phyloP scores from a whole-genome alignment of 2,888 invertebrate genomes.

The Ceraclea dissimilis region DNA sequence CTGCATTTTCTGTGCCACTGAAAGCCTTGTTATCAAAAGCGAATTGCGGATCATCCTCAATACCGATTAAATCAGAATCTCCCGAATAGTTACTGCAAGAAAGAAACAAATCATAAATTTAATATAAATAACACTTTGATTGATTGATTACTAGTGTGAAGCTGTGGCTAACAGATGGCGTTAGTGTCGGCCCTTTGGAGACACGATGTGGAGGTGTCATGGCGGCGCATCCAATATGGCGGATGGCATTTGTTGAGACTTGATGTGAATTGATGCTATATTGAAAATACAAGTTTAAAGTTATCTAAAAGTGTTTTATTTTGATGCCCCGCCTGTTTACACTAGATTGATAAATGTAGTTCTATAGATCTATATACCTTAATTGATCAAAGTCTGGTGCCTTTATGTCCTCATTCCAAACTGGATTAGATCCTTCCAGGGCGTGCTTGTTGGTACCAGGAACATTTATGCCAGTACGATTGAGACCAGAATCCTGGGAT shows the following conservation, averaged over 20 bases:
- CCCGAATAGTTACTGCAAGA: conserved; percentile 49
- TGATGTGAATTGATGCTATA: too few relatives aligned
- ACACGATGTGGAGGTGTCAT: too few relatives aligned
- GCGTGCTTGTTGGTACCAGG: conserved; percentile 67
- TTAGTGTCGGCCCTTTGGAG: too few relatives aligned
- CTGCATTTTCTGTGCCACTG: conserved; percentile 7
- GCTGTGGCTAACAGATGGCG: too few relatives aligned
- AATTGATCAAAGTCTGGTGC: conserved; percentile 46
- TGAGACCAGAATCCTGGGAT: conserved; percentile 54
- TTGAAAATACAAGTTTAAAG: too few relatives aligned
- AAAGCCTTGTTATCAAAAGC: conserved; percentile 28
- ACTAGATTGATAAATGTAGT: not conserved
- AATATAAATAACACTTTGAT: too few relatives aligned
- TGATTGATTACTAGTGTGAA: too few relatives aligned
- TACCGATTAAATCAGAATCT: conserved; percentile 59
- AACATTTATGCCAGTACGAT: conserved; percentile 46
- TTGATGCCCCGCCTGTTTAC: too few relatives aligned
- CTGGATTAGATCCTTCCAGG: conserved; percentile 62
- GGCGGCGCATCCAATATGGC: too few relatives aligned
- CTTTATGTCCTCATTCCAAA: conserved; percentile 51
- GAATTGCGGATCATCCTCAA: conserved; percentile 60
- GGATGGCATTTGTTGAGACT: too few relatives aligned
- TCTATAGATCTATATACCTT: conserved; percentile 39
- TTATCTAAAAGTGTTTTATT: too few relatives aligned
- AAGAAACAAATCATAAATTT: conserved; percentile 12